Evolutionary conservation across 2,797 vertebrate genomes (phyloP).

Genomic region (Melanogrammus aeglefinus): DNA sequence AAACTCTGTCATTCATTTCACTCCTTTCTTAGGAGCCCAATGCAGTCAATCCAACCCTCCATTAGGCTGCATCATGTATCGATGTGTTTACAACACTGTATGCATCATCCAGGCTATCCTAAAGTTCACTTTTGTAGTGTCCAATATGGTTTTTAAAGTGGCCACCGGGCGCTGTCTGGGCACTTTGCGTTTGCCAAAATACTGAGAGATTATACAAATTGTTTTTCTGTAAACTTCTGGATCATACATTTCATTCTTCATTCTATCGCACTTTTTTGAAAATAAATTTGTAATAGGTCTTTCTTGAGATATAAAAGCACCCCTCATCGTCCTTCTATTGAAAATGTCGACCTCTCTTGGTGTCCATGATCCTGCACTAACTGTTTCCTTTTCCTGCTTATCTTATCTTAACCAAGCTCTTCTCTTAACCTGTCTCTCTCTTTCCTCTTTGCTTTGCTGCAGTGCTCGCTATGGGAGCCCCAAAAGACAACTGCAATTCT

Average conservation of each 20-base stretch:
- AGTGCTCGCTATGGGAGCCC: constrained; percentile 98
- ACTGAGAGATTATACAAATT: neutral
- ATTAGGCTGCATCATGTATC: neutral
- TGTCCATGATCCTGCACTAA: constrained; percentile 29
- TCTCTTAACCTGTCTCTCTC: constrained; percentile 41
- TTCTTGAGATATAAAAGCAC: neutral
- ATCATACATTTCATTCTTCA: neutral
- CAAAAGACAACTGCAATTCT: constrained; percentile 99
- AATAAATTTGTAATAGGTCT: neutral
- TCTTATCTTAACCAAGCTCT: constrained; percentile 48
- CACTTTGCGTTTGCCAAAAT: neutral
- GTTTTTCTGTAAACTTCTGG: neutral
- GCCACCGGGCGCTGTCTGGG: neutral
- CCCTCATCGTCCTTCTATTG: neutral
- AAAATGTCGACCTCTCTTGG: neutral
- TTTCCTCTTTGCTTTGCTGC: constrained; percentile 73
- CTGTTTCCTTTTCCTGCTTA: constrained; percentile 41
- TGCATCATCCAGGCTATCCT: neutral
- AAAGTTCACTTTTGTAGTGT: neutral
- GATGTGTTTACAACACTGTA: neutral
- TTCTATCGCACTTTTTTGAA: neutral
- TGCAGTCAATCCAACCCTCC: neutral
- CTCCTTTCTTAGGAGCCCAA: neutral
- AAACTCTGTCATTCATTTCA: neutral
- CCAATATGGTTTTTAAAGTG: neutral